A percentile compares a stretch with the other conserved stretches of the same genome.
These are phyloP conservation scores for Desmodus rotundus DNA, from an alignment of 2,113 vertebrate species.

Conservation along the genomic window DNA sequence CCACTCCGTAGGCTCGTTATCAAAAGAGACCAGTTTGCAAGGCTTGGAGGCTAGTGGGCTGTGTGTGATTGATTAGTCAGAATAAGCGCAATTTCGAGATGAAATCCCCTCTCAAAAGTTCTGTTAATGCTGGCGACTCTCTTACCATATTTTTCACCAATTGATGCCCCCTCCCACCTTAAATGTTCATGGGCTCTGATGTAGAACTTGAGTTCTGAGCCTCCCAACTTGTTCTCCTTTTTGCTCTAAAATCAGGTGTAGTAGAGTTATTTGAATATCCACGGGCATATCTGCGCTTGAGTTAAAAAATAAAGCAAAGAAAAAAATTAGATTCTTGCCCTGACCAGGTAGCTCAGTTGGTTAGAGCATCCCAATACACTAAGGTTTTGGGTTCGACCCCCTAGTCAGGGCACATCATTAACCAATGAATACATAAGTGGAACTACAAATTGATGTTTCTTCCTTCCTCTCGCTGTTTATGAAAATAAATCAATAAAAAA, in stretches of 20 bases:
- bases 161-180: neutral
- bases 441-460: neutral
- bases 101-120: neutral
- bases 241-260: neutral
- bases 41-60: neutral
- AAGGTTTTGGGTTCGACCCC: neutral
- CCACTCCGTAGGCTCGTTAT: neutral
- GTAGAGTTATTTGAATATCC: neutral
- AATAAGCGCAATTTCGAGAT: neutral
- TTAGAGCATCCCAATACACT: neutral
- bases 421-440: too few relatives aligned
- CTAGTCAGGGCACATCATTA: too few relatives aligned
- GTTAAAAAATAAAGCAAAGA: neutral
- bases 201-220: neutral
- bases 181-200: neutral
- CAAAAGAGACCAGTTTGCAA: neutral
- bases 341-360: neutral
- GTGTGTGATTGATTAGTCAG: neutral
- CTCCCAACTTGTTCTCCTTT: neutral
- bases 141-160: neutral
- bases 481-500: neutral
- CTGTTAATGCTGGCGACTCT: neutral
- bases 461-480: neutral
- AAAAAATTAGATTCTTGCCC: neutral
- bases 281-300: neutral